A percentile compares a stretch with the other conserved stretches of the same genome.
Evolutionary conservation across 1,140 invertebrate genomes (phyloP).

Genomic region (Asbolus verrucosus): DNA sequence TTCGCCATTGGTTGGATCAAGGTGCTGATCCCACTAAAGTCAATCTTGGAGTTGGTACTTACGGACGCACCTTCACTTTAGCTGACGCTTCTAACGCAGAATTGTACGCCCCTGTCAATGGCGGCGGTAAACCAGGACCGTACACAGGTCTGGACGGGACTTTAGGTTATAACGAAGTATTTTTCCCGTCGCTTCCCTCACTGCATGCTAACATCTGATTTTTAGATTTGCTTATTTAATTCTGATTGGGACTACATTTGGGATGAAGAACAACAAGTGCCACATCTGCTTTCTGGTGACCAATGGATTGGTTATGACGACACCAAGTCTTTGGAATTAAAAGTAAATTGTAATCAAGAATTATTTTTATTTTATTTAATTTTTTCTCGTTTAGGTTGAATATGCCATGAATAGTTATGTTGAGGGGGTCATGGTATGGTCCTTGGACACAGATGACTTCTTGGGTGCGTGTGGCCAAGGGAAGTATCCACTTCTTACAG

Average conservation of each 20-base stretch:
- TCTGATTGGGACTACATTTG: conserved; percentile 65
- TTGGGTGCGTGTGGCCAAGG: conserved; percentile 17
- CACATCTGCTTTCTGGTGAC: conserved; percentile 71
- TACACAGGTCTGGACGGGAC: no score
- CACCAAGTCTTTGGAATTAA: conserved; percentile 65
- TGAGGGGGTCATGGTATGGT: conserved; percentile 78
- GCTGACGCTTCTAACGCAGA: no score
- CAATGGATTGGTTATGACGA: conserved; percentile 83
- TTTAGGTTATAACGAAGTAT: no score
- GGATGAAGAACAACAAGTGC: conserved; percentile 68
- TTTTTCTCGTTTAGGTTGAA: neutral
- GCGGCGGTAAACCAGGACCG: no score
- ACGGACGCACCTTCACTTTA: no score
- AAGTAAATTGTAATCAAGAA: no score
- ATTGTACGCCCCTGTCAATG: no score
- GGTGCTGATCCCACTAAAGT: no score
- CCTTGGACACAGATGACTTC: conserved; percentile 68
- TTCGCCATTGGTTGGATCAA: no score
- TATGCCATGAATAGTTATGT: conserved; percentile 49
- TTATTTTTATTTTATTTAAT: neutral
- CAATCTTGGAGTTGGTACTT: no score
- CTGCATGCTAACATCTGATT: neutral
- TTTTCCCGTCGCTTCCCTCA: no score
- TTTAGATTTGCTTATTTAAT: conserved; percentile 25
- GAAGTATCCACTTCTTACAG: conserved; percentile 34